Evolutionary conservation across 2,797 vertebrate genomes (phyloP).

Genomic region (Cephalopachus bancanus): DNA sequence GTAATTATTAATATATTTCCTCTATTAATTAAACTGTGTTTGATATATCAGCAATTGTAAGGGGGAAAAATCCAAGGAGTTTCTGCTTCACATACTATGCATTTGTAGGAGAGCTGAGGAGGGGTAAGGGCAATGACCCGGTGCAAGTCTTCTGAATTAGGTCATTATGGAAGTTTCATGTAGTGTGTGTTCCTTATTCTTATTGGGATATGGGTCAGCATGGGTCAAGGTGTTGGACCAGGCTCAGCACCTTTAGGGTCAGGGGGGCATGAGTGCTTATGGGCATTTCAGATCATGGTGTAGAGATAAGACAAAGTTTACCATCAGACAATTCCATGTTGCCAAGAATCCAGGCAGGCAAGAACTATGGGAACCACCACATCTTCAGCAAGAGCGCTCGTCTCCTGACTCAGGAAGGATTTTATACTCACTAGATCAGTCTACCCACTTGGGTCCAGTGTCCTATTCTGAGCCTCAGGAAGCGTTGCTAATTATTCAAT

Average conservation of each 20-base stretch:
- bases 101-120: neutral
- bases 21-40: neutral
- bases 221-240: neutral
- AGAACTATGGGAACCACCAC: too few species aligned
- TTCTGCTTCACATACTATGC: neutral
- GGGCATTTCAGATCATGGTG: neutral
- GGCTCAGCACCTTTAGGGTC: neutral
- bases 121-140: fast-evolving
- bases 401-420: neutral
- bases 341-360: neutral
- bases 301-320: neutral
- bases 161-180: neutral
- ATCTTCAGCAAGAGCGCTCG: neutral
- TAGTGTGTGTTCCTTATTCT: neutral
- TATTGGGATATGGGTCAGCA: neutral
- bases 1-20: neutral
- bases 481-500: neutral
- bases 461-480: neutral
- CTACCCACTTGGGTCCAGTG: neutral
- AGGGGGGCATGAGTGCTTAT: neutral
- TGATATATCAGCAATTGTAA: neutral
- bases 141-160: neutral
- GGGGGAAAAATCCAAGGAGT: neutral
- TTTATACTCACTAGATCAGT: neutral
- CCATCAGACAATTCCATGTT: too few species aligned